Conservation (phyloP, 92 coral and sea anemone genomes). For the Epizoanthus ramosus region DNA sequence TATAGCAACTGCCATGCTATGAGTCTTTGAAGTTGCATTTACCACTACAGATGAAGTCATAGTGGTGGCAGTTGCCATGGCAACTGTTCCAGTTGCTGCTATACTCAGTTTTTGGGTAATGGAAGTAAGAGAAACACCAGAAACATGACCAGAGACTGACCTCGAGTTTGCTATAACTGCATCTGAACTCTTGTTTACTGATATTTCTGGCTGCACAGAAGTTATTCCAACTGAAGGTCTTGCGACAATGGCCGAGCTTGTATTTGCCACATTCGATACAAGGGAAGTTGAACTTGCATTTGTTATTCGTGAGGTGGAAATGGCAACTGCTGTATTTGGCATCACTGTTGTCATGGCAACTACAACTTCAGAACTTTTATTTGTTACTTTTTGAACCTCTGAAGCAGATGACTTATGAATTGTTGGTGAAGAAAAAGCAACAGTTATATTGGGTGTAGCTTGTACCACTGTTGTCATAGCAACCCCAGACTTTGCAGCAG, state of each 20-base stretch:
- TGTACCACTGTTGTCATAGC: background rate
- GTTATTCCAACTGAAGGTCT: background rate
- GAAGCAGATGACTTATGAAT: background rate
- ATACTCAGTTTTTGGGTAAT: background rate
- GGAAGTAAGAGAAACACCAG: background rate
- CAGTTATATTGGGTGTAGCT: background rate
- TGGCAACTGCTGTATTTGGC: background rate
- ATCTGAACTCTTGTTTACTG: background rate
- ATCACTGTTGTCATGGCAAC: background rate
- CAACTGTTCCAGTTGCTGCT: background rate
- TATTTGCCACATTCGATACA: background rate
- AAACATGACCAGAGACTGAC: background rate
- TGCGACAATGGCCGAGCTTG: background rate
- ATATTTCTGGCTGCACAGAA: background rate
- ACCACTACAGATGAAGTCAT: background rate
- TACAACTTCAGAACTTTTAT: background rate
- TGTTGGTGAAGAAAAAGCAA: background rate
- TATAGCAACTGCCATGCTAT: background rate
- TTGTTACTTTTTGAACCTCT: background rate
- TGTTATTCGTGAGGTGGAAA: background rate
- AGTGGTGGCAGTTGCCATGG: background rate
- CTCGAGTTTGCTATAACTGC: background rate
- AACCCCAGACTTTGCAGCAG: background rate
- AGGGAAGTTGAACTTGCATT: background rate
- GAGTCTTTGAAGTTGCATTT: background rate